A percentile compares a stretch with the other conserved stretches of the same genome.
Evolutionary conservation across 2,797 vertebrate species (phyloP).

Genomic region (Parotocinclus haroldoi): DNA sequence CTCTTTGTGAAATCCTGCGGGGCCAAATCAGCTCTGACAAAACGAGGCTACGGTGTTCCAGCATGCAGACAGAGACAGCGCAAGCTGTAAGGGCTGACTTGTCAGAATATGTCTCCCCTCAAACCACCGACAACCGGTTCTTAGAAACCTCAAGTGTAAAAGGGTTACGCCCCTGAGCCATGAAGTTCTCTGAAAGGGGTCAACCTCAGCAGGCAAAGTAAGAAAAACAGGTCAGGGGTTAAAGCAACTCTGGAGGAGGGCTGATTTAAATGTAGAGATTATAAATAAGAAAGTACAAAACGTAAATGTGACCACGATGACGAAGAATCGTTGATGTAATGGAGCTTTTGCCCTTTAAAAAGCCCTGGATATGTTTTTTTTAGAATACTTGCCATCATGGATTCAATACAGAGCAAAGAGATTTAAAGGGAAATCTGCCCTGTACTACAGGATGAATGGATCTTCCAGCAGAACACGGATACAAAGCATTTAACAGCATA

Average conservation of each 20-base stretch:
- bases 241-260: neutral
- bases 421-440: no score
- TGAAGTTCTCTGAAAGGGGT: neutral
- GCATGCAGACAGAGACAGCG: conserved; percentile 13
- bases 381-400: no score
- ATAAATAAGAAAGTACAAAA: no score
- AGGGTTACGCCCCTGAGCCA: no score
- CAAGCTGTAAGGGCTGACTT: conserved; percentile 16
- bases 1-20: conserved; percentile 24
- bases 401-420: no score
- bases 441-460: no score
- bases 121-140: neutral
- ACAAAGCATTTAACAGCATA: no score
- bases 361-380: no score
- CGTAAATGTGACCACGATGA: no score
- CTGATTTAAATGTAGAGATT: neutral
- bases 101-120: neutral
- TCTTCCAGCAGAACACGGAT: no score
- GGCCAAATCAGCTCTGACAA: conserved; percentile 42
- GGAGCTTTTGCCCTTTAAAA: no score
- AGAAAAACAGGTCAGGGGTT: conserved; percentile 12
- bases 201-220: neutral
- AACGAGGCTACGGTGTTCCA: conserved; percentile 42
- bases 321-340: no score
- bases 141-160: conserved; percentile 5